Evolutionary conservation across 2,113 vertebrate species (phyloP).

Genomic region (Oryzias melastigma): DNA sequence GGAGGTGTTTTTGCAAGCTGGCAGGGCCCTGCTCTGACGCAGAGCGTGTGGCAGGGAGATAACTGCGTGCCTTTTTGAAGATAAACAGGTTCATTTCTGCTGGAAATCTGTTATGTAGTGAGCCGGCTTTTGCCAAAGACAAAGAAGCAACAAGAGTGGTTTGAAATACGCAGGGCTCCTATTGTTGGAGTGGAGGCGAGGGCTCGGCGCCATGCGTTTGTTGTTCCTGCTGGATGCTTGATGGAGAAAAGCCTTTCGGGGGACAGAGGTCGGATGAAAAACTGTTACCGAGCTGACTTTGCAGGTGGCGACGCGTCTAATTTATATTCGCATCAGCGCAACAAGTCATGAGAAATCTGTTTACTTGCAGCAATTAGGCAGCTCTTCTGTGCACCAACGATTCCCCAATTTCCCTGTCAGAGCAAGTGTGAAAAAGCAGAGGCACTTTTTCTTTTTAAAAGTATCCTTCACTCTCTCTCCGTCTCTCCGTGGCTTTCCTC

Average conservation of each 20-base stretch:
- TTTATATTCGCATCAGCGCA: constrained; percentile 50
- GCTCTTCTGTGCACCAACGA: constrained; percentile 47
- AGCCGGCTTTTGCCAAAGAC: not conserved
- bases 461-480: constrained; percentile 5
- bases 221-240: constrained; percentile 31
- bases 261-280: constrained; percentile 22
- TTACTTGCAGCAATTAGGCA: constrained; percentile 47
- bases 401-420: constrained; percentile 38
- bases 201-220: constrained; percentile 23
- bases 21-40: too few species aligned
- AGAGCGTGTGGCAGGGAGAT: too few species aligned
- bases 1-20: too few species aligned
- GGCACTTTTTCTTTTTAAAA: constrained; percentile 31
- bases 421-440: constrained; percentile 19
- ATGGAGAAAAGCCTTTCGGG: constrained; percentile 10
- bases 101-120: too few species aligned
- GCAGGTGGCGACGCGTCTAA: constrained; percentile 38
- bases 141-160: constrained; percentile 4
- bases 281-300: constrained; percentile 39
- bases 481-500: constrained; percentile 21
- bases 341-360: constrained; percentile 39
- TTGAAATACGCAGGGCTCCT: constrained; percentile 7
- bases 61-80: too few species aligned
- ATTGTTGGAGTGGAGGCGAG: constrained; percentile 25
- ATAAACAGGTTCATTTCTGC: too few species aligned